Conservation (phyloP, 1,140 invertebrate species). For the Saccostrea echinata region DNA sequence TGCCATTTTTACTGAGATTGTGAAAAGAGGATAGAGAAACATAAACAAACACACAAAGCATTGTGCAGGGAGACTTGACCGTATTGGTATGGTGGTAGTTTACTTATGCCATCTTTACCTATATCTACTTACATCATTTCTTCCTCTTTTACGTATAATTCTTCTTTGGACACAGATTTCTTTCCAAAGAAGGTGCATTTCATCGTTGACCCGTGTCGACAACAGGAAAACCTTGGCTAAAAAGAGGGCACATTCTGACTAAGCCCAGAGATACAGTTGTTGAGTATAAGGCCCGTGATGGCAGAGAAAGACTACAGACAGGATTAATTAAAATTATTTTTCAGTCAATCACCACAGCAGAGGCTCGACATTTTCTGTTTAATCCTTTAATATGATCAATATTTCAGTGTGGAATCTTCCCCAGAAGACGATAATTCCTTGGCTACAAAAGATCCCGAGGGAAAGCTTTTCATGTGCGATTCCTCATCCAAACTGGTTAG, state of each 20-base stretch:
- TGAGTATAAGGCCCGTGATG: slow-evolving; percentile 23
- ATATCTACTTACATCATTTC: slow-evolving; percentile 24
- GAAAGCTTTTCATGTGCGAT: slow-evolving; percentile 24
- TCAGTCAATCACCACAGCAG: slow-evolving; percentile 18
- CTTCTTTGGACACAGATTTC: slow-evolving; percentile 38
- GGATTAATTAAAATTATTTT: not conserved
- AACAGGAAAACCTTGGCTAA: slow-evolving; percentile 22
- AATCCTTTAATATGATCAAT: slow-evolving; percentile 23
- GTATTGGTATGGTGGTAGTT: too few relatives aligned
- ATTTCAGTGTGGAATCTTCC: not conserved
- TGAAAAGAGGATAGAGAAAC: too few relatives aligned
- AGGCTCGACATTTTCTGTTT: slow-evolving; percentile 14
- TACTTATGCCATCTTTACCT: not conserved
- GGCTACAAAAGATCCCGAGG: slow-evolving; percentile 3
- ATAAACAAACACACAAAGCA: too few relatives aligned
- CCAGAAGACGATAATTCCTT: slow-evolving; percentile 11
- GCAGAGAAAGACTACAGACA: not conserved
- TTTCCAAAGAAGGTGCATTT: slow-evolving; percentile 38
- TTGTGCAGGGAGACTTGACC: too few relatives aligned
- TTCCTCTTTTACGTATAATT: slow-evolving; percentile 26
- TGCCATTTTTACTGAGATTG: too few relatives aligned
- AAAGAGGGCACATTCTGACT: slow-evolving; percentile 3
- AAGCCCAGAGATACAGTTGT: not conserved
- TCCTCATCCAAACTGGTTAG: not conserved
- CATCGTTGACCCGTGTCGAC: slow-evolving; percentile 28